These are phyloP conservation scores for Sesia bembeciformis DNA, from an alignment of 2,888 invertebrate genomes.

Conservation along the genomic window DNA sequence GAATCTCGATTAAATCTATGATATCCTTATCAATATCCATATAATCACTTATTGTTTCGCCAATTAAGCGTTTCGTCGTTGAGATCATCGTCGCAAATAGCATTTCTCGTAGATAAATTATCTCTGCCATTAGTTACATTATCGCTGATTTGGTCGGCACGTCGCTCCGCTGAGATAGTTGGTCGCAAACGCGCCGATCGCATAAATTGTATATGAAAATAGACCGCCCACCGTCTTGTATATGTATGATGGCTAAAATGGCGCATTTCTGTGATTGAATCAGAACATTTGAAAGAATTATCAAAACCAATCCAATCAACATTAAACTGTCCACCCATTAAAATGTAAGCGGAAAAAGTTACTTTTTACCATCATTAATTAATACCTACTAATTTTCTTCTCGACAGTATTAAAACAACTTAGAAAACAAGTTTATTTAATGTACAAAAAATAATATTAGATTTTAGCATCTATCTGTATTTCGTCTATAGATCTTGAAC, in stretches of 20 bases:
- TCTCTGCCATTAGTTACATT: constrained; percentile 45
- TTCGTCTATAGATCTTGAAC: too few relatives aligned
- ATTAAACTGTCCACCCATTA: too few relatives aligned
- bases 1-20: too few relatives aligned
- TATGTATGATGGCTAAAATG: constrained; percentile 14
- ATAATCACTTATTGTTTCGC: constrained; percentile 13
- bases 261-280: not conserved
- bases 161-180: constrained; percentile 20
- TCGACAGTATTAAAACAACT: too few relatives aligned
- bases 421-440: too few relatives aligned
- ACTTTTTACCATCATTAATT: too few relatives aligned
- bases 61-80: constrained; percentile 45
- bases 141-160: constrained; percentile 54
- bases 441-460: too few relatives aligned
- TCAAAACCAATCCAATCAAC: too few relatives aligned
- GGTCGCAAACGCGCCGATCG: constrained; percentile 46
- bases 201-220: constrained; percentile 60
- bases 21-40: not conserved
- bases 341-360: too few relatives aligned
- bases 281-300: too few relatives aligned
- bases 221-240: constrained; percentile 46
- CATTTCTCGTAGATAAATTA: constrained; percentile 29
- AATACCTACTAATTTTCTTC: too few relatives aligned
- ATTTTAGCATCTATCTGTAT: too few relatives aligned
- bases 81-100: constrained; percentile 53